Evolutionary conservation across 2,888 invertebrate species (phyloP).

Genomic region (Eumerus sabulonum): DNA sequence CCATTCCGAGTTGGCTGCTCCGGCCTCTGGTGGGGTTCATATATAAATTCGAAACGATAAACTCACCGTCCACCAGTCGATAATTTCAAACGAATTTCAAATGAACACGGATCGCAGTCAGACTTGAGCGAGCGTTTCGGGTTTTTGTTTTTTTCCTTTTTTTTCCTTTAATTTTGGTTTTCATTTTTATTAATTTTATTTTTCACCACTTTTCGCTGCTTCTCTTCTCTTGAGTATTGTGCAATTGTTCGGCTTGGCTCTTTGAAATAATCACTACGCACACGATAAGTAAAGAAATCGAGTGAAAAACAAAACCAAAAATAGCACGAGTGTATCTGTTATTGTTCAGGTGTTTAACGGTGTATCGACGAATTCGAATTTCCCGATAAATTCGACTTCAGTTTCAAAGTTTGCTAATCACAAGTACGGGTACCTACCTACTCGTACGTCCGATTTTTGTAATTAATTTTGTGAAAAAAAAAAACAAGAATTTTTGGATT

Average conservation of each 20-base stretch:
- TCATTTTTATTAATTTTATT: slow-evolving; percentile 15
- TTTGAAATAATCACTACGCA: no score
- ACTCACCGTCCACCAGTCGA: slow-evolving; percentile 69
- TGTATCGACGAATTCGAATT: slow-evolving; percentile 10
- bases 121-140: slow-evolving; percentile 53
- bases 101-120: slow-evolving; percentile 67
- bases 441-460: no score
- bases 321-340: slow-evolving; percentile 18
- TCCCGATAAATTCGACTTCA: slow-evolving; percentile 22
- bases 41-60: slow-evolving; percentile 69
- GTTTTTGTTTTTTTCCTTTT: slow-evolving; percentile 7
- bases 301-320: slow-evolving; percentile 12
- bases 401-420: slow-evolving; percentile 19
- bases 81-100: slow-evolving; percentile 70
- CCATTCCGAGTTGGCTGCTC: slow-evolving; percentile 48
- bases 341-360: slow-evolving; percentile 16
- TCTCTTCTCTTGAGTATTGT: slow-evolving; percentile 40
- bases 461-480: neutral
- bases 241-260: slow-evolving; percentile 45
- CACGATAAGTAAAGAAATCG: no score
- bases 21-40: slow-evolving; percentile 67
- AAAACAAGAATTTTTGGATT: no score
- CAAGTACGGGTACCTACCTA: slow-evolving; percentile 27
- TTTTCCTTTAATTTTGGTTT: neutral
- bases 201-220: neutral